A percentile compares a stretch with the other conserved stretches of the same genome.
Conservation (phyloP, 1,140 invertebrate genomes). For the Drosophila oshimai region DNA sequence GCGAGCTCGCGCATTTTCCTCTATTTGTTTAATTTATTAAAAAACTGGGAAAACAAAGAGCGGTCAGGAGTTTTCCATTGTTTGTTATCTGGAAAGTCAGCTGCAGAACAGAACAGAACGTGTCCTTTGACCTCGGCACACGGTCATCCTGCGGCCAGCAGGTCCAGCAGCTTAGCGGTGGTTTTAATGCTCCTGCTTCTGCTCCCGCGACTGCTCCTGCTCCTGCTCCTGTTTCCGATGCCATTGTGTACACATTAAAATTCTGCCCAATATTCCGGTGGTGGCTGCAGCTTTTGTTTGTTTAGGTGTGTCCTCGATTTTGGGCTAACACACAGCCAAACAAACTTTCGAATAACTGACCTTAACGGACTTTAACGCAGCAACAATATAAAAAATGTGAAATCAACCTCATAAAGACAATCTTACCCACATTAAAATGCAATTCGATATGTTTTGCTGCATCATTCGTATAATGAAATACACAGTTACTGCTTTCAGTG, state of each 20-base stretch:
- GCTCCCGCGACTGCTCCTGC: no score
- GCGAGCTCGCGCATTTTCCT: slow-evolving; percentile 8
- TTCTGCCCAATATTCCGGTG: background rate
- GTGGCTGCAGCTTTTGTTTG: slow-evolving; percentile 9
- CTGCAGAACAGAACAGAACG: slow-evolving; percentile 23
- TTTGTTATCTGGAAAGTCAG: slow-evolving; percentile 47
- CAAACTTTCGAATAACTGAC: background rate
- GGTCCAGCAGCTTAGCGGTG: slow-evolving; percentile 43
- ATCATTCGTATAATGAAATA: no score
- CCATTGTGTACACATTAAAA: background rate
- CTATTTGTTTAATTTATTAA: slow-evolving; percentile 71
- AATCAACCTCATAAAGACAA: no score
- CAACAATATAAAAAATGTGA: background rate
- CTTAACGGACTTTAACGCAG: background rate
- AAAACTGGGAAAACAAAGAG: slow-evolving; percentile 17
- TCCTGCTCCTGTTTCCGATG: no score
- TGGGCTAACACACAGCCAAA: background rate
- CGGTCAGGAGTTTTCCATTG: slow-evolving; percentile 20
- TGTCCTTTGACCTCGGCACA: slow-evolving; percentile 51
- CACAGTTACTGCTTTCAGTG: no score
- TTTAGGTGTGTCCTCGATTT: background rate
- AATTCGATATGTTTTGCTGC: no score
- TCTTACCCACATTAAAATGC: no score
- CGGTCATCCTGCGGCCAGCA: slow-evolving; percentile 58
- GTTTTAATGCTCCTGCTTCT: background rate